Evolutionary conservation across 2,113 vertebrate species (phyloP).

Genomic region (Cranoglanis bouderius): DNA sequence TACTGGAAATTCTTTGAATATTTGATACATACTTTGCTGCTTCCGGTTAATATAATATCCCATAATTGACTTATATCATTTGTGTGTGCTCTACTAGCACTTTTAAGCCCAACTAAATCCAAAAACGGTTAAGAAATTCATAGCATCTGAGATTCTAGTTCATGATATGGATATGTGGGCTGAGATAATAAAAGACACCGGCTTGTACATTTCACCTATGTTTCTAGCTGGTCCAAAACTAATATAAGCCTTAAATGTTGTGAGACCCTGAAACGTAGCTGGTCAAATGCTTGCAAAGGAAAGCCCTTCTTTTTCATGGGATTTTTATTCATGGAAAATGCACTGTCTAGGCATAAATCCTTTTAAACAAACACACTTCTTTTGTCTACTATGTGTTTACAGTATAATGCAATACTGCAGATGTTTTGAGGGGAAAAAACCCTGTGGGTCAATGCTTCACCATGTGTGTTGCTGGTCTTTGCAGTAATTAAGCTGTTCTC

Average conservation of each 20-base stretch:
- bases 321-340: constrained; percentile 58
- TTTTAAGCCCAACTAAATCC: constrained; percentile 44
- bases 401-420: neutral
- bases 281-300: constrained; percentile 1
- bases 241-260: constrained; percentile 64
- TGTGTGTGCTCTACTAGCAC: constrained; percentile 35
- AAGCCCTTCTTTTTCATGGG: constrained; percentile 31
- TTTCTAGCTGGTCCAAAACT: constrained; percentile 58
- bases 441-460: neutral
- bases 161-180: constrained; percentile 50
- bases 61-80: constrained; percentile 40
- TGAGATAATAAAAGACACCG: constrained; percentile 61
- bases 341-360: constrained; percentile 35
- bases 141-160: constrained; percentile 45
- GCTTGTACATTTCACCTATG: constrained; percentile 64
- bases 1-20: neutral
- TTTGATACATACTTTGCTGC: neutral
- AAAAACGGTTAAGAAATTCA: constrained; percentile 53
- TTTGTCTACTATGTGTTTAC: neutral
- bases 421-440: neutral
- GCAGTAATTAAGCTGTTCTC: constrained; percentile 35
- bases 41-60: neutral
- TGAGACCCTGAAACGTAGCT: constrained; percentile 59
- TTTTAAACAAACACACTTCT: neutral
- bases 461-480: constrained; percentile 12